Evolutionary conservation across 2,888 invertebrate species (phyloP), one percentile per base, ranked within the genome.

Genomic region (Gymnosoma rotundatum): DNA sequence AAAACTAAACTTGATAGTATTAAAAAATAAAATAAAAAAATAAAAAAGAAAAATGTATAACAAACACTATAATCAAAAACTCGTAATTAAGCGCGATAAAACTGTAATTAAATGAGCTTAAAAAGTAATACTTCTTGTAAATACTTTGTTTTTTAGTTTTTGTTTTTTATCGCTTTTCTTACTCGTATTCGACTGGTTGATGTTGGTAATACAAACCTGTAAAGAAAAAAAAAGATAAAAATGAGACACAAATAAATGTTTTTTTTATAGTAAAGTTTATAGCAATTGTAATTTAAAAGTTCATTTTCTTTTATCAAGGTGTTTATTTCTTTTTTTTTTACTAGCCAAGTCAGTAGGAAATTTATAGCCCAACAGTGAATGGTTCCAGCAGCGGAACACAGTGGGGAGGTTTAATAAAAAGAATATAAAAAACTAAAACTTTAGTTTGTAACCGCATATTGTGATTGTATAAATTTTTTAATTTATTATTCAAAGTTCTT

Each of bases 81-180:
- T 84, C 83, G 83, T 84, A 84, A 84, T 84, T 80, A 79, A 85
- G 85, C 85, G 83, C 83, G 83, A 83, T 85, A 85, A 85, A 85
- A 85, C 85, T 85, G 85, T 85, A 85, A 85, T 85, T 85, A 83
- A 83, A 85, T 85, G 83, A 79, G 83, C 80, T 83, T 80, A 83
- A 83, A 73, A 80, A 73, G 79, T 85, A 82, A 69, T 84, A 78
- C 81, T 84, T 78, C 83, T 84, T 84, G 76, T 76, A 72, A 48
- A 60, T 70, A 54, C 36, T 61, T 73, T 61, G 32, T 66, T 21
- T 42, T 38, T 14, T 0, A 18, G 2, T 58, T 60, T 38, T 70
- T 32, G 8, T 18, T 56, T 18, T 18, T 42, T 50, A 6, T 52
- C 18, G 2, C 21, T 12, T 56, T 48, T 60, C 61, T 75, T 58